A percentile compares a stretch with the other conserved stretches of the same genome.
phyloP scores from a whole-genome alignment of 2,888 invertebrate species.

The Drosophila nr. medialis region DNA sequence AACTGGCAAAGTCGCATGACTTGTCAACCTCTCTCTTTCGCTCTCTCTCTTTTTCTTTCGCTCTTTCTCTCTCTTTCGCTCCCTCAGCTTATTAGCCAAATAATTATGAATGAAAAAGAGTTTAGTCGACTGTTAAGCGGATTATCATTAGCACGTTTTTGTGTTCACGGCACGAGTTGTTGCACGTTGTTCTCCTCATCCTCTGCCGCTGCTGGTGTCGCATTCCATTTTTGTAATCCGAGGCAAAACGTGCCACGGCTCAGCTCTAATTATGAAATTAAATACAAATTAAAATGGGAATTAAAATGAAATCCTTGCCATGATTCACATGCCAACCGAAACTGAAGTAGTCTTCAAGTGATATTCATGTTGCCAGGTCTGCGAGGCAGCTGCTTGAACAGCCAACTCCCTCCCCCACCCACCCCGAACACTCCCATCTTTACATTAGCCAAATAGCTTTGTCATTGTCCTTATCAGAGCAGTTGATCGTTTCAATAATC shows the following conservation, averaged over 20 bases:
- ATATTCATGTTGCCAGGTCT: constrained; percentile 32
- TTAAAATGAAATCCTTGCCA: constrained; percentile 23
- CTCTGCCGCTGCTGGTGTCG: constrained; percentile 38
- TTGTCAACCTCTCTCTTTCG: constrained; percentile 21
- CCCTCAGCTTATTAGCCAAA: constrained; percentile 39
- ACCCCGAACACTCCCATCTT: neutral
- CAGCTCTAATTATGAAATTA: constrained; percentile 76
- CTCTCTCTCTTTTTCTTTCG: constrained; percentile 4
- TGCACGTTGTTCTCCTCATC: neutral
- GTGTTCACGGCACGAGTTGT: neutral
- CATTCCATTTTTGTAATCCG: constrained; percentile 57
- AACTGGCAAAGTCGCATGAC: constrained; percentile 49
- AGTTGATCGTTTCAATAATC: constrained; percentile 29
- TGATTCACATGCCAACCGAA: constrained; percentile 10
- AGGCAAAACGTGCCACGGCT: constrained; percentile 60
- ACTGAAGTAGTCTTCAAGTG: constrained; percentile 11
- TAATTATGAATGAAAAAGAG: constrained; percentile 64
- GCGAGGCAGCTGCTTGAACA: neutral
- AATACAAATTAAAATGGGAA: constrained; percentile 67
- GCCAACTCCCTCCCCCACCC: neutral
- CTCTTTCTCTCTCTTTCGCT: too few species aligned
- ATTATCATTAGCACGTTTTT: constrained; percentile 64
- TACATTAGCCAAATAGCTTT: constrained; percentile 4
- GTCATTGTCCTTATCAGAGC: constrained; percentile 42
- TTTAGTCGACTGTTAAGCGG: constrained; percentile 53